Evolutionary conservation across 1,140 invertebrate species (phyloP), one percentile per base, ranked within the genome.

Genomic region (Heliconius congener): DNA sequence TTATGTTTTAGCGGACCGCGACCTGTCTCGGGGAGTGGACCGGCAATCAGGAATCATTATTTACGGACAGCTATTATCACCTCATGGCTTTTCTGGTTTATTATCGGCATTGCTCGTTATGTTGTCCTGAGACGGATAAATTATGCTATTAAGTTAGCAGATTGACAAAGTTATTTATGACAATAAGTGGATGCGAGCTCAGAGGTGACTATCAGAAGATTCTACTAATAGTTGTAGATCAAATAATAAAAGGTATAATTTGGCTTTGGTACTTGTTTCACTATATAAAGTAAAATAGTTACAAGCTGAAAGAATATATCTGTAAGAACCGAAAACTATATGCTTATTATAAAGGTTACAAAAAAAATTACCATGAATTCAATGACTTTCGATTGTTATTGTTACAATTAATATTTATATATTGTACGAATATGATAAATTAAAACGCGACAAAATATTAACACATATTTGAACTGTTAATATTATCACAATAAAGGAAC

Each of bases 131-230:
- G 86, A 92, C 83, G 89, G 90, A 91, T 92, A 93, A 94, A 92
- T 93, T 93, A 90, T 90, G 86, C 90, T 88, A 90, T 91, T 91
- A 94, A 94, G 92, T 94, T 92, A 92, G 91, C 90, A 89, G 91
- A 94, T 91, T 94, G 91, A 94, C 92, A 93, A 94, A 93, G 89
- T 92, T 93, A 92, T 93, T 93, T 92, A 93, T 92, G 89, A 91
- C 84, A 86, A 90, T 88, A 86, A 91, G 87, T 85, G 84, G 75
- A 78, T 74, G 74, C 30, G 78, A 71, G 85, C 77, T 89, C 60
- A 66, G 60, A 66, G 60, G 60, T 66, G 60, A 66, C 60, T 66
- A 27, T 27, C 27, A 66, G 60, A 66, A 16, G 11, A 66, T 66
- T 66, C 27, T 27, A 6, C 23, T 66, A 66, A 66, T 30, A 66